phyloP scores from a whole-genome alignment of 1,140 invertebrate species.

The Protaetia brevitarsis region DNA sequence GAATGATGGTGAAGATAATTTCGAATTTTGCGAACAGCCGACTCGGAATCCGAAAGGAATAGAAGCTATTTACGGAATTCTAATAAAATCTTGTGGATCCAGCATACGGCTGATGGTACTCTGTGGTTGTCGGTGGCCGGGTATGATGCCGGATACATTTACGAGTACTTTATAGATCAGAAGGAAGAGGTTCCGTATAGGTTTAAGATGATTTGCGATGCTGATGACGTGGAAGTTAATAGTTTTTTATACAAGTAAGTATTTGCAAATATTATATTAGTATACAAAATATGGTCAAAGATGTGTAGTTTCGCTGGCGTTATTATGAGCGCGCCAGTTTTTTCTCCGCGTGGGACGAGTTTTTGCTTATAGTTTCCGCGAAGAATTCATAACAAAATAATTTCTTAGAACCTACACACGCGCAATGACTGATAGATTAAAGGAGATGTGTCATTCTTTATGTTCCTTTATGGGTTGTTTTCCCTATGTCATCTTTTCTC shows the following conservation, averaged over 20 bases:
- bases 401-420: too few relatives aligned
- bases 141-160: conserved; percentile 73
- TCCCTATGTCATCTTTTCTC: too few relatives aligned
- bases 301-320: too few relatives aligned
- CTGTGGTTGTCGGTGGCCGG: conserved; percentile 62
- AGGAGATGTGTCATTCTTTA: too few relatives aligned
- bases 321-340: too few relatives aligned
- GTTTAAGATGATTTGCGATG: conserved; percentile 52
- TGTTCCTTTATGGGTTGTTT: too few relatives aligned
- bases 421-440: too few relatives aligned
- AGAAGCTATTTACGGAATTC: conserved; percentile 56
- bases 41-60: conserved; percentile 55
- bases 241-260: conserved; percentile 55
- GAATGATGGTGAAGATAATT: not conserved
- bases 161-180: conserved; percentile 58
- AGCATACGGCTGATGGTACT: conserved; percentile 51
- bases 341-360: too few relatives aligned
- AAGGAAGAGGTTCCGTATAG: conserved; percentile 42
- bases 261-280: too few relatives aligned
- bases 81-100: conserved; percentile 53
- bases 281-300: too few relatives aligned
- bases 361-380: too few relatives aligned
- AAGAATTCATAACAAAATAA: too few relatives aligned
- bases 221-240: conserved; percentile 56
- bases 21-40: conserved; percentile 43